phyloP scores from a whole-genome alignment of 2,888 invertebrate species.

The Ametastegia equiseti region DNA sequence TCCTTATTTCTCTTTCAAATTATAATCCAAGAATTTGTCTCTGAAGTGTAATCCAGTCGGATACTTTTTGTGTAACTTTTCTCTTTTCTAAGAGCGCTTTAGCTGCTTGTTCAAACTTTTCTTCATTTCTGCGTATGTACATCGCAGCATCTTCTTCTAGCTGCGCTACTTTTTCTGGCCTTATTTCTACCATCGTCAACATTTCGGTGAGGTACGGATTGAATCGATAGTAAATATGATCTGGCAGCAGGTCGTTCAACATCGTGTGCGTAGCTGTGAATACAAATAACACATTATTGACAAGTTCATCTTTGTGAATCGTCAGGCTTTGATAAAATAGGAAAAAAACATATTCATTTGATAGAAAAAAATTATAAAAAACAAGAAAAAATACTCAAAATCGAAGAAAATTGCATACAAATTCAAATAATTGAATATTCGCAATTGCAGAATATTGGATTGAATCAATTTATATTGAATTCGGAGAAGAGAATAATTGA shows the following conservation, averaged over 20 bases:
- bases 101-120: conserved; percentile 84
- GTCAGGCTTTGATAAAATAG: too few species aligned
- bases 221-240: conserved; percentile 88
- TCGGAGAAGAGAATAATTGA: background rate
- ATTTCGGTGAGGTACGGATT: conserved; percentile 92
- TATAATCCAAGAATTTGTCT: conserved; percentile 68
- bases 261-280: conserved; percentile 86
- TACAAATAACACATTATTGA: background rate
- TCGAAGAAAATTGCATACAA: conserved; percentile 32
- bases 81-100: conserved; percentile 75
- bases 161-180: conserved; percentile 83
- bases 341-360: conserved; percentile 36
- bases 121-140: conserved; percentile 89
- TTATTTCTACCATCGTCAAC: conserved; percentile 88
- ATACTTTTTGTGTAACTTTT: conserved; percentile 72
- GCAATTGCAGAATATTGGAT: conserved; percentile 22
- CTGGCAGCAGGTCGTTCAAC: conserved; percentile 86
- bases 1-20: background rate
- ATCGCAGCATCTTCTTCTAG: conserved; percentile 87
- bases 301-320: conserved; percentile 35
- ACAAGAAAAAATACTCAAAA: background rate
- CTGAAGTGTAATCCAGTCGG: conserved; percentile 76
- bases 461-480: conserved; percentile 42
- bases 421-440: too few species aligned
- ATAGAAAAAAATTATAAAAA: background rate